Conservation (phyloP, 2,888 invertebrate species). For the Pollenia labialis region DNA sequence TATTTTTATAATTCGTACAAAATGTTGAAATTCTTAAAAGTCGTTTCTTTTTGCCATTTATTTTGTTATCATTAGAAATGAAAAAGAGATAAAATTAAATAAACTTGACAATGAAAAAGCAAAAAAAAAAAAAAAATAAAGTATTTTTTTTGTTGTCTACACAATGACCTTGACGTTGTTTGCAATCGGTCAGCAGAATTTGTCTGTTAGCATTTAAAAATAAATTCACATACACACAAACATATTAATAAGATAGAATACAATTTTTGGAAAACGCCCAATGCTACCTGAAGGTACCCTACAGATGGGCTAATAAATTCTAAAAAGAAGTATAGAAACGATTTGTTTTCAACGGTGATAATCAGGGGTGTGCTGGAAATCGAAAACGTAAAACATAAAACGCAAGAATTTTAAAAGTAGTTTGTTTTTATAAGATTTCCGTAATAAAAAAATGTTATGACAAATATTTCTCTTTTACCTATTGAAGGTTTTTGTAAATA, state of each 20-base stretch:
- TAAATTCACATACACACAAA: too few species aligned
- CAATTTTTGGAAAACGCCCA: background rate
- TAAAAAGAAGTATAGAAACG: too few species aligned
- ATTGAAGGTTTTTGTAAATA: too few species aligned
- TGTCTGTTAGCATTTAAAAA: background rate
- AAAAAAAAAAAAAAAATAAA: slow-evolving; percentile 3
- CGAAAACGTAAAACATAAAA: too few species aligned
- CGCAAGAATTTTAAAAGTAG: too few species aligned
- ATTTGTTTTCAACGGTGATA: too few species aligned
- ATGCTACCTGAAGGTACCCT: background rate
- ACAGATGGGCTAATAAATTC: too few species aligned
- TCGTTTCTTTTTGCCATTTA: slow-evolving; percentile 20
- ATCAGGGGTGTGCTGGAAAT: too few species aligned
- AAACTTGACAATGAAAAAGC: slow-evolving; percentile 62
- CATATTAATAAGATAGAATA: background rate
- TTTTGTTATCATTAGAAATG: slow-evolving; percentile 12
- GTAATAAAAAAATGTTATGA: too few species aligned
- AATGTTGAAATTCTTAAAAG: background rate
- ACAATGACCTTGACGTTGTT: slow-evolving; percentile 61
- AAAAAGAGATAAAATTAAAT: slow-evolving; percentile 32
- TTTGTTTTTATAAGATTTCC: too few species aligned
- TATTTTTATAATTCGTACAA: background rate
- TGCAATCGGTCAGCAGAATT: slow-evolving; percentile 56
- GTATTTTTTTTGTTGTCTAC: background rate
- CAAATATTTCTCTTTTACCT: too few species aligned